A percentile compares a stretch with the other conserved stretches of the same genome.
Evolutionary conservation across 2,797 vertebrate species (phyloP).

Genomic region (Poliocrania exsul): DNA sequence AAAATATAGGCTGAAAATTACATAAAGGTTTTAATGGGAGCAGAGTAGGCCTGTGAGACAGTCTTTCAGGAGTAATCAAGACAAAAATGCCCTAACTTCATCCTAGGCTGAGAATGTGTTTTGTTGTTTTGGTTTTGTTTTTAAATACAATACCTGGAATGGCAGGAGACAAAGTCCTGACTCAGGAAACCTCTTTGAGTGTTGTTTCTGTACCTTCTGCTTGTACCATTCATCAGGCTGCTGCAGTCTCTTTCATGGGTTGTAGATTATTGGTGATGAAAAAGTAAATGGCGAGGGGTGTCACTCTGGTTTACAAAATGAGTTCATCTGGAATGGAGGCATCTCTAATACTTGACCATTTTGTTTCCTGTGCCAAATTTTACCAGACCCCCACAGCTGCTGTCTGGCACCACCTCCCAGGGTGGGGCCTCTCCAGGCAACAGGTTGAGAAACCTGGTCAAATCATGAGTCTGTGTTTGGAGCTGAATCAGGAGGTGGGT

Average conservation of each 20-base stretch:
- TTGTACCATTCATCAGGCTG: neutral
- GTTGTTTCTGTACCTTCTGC: neutral
- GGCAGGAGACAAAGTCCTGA: neutral
- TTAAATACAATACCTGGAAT: neutral
- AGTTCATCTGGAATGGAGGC: neutral
- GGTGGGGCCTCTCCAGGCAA: neutral
- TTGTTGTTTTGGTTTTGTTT: neutral
- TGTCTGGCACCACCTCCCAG: conserved; percentile 1
- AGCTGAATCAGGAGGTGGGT: neutral
- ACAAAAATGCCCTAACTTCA: neutral
- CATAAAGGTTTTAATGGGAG: neutral
- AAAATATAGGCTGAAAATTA: neutral
- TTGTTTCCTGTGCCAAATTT: conserved; percentile 6
- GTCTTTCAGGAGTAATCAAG: neutral
- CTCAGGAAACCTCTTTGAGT: neutral
- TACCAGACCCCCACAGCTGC: neutral
- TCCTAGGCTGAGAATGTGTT: neutral
- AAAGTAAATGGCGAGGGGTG: neutral
- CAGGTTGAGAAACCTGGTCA: conserved; percentile 35
- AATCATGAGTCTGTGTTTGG: neutral
- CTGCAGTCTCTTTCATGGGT: neutral
- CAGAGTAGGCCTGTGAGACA: neutral
- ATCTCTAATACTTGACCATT: neutral
- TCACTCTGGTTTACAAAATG: neutral
- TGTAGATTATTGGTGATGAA: neutral